These are phyloP conservation scores for Excalfactoria chinensis DNA, from an alignment of 2,113 vertebrate species.

Conservation along the genomic window DNA sequence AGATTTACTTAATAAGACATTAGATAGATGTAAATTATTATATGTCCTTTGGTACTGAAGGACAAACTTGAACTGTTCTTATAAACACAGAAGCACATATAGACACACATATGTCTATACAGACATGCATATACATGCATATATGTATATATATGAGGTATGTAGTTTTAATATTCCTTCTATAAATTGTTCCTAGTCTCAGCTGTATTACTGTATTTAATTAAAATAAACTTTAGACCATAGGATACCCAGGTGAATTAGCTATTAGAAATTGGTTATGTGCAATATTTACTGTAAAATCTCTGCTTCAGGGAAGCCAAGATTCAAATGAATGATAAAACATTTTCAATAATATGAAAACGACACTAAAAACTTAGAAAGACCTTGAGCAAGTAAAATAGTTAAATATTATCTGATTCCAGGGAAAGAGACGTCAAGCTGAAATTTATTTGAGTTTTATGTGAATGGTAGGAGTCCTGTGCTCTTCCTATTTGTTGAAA, in stretches of 20 bases:
- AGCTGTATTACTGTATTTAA: not conserved
- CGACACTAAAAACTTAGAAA: conserved; percentile 26
- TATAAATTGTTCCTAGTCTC: not conserved
- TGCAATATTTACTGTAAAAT: conserved; percentile 13
- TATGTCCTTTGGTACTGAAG: not conserved
- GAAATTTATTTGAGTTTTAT: not conserved
- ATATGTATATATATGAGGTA: not conserved
- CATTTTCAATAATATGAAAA: conserved; percentile 35
- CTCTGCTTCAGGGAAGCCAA: not conserved
- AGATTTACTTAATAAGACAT: not conserved
- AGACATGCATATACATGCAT: not conserved
- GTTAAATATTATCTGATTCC: conserved; percentile 13
- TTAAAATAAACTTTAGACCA: conserved; percentile 9
- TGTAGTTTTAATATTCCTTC: not conserved
- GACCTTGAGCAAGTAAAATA: conserved; percentile 20
- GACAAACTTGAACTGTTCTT: not conserved
- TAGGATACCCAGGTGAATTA: not conserved
- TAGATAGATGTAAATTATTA: not conserved
- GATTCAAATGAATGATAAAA: conserved; percentile 43
- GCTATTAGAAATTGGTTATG: not conserved
- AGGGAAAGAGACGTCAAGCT: not conserved
- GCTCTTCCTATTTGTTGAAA: conserved; percentile 23
- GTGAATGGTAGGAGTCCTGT: not conserved
- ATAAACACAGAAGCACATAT: not conserved
- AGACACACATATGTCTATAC: not conserved